phyloP scores from a whole-genome alignment of 1,140 invertebrate species.

The Linepithema humile region DNA sequence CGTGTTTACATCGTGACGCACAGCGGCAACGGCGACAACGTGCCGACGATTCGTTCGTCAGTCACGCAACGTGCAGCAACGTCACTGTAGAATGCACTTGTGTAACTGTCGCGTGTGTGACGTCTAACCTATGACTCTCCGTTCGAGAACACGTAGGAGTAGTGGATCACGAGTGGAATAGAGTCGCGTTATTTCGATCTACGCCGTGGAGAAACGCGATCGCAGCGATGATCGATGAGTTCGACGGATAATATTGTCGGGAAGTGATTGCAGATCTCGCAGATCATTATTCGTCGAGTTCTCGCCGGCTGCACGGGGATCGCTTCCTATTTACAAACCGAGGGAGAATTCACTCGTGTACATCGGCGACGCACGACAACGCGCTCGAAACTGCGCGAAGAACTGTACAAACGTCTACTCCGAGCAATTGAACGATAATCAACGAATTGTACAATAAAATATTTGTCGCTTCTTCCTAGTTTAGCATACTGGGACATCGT shows the following conservation, averaged over 20 bases:
- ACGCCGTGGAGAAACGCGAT: neutral
- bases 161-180: neutral
- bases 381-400: neutral
- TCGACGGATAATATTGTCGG: neutral
- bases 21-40: too few relatives aligned
- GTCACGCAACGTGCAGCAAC: neutral
- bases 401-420: neutral
- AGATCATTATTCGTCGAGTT: neutral
- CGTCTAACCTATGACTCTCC: constrained; percentile 43
- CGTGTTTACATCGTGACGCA: neutral
- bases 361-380: neutral
- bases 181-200: neutral
- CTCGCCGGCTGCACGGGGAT: neutral
- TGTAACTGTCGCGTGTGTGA: constrained; percentile 32
- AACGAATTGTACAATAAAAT: neutral
- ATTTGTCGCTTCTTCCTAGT: neutral
- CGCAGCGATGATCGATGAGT: neutral
- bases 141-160: neutral
- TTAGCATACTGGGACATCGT: neutral
- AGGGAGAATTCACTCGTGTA: neutral
- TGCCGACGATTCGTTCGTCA: neutral
- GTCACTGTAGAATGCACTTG: neutral
- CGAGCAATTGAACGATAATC: neutral
- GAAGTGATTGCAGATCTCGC: neutral
- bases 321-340: neutral